Base-by-base conservation (phyloP, 2,113 vertebrate genomes). In the Trematocara stigmaticum region DNA sequence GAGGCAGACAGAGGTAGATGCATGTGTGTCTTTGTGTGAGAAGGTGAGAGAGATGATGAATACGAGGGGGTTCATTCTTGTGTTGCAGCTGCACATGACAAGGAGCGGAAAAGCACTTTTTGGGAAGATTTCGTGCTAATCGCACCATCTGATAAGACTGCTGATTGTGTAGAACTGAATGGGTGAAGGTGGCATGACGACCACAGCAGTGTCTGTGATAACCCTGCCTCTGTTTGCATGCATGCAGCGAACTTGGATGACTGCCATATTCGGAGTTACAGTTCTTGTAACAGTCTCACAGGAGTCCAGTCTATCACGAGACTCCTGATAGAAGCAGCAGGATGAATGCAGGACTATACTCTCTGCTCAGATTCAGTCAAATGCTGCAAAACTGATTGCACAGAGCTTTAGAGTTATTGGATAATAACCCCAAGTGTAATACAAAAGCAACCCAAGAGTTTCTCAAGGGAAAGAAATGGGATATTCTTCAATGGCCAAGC, bases 101-200 rank as follows among this genome's bases (percentile, higher is more conserved):
- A 85, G 10, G 12, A 82, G 86, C 3, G 4, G 31, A 31, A 26
- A 66, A 59, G 16, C 11, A 69, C 26, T 55, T 59, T 76, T 42
- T 35, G 69, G 85, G 64, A 66, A 49, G 81, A 88, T 85, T 45
- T 64, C 1, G 35, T 55, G 81, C 40, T 51, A 83, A 49, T 9
- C 84, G 34, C 29, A 56, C 6, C 76, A 86, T 88, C 87, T 81
- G 89, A 92, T 92, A 79, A 57, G 71, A 16, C 55, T 31, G 86
- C 18, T 80, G 79, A 78, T 84, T 79, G 81, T 90, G 76, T 74
- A 15, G 57, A 87, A 52, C 45, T 57, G 61, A 86, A 89, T 85
- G 40, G 85, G 23, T 78, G 47, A 83, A 82, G 83, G 71, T 7
- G 7, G 26, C 45, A 18, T 18, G 81, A 91, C 56, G 78, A 83